phyloP scores from a whole-genome alignment of 2,888 invertebrate genomes.

The Dusona sp. region DNA sequence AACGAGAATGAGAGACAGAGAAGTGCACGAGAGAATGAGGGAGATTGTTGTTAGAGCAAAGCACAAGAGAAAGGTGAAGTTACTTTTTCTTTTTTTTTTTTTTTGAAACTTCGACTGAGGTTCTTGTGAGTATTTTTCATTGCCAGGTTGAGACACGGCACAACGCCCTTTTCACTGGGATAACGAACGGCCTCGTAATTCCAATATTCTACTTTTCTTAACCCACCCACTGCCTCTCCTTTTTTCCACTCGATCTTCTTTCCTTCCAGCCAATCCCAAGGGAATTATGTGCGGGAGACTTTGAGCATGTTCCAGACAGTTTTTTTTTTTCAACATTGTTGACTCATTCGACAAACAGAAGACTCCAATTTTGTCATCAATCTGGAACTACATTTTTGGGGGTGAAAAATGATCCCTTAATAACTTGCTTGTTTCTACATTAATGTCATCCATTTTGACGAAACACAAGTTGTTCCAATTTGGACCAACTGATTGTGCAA shows the following conservation, averaged over 20 bases:
- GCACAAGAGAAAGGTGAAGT: conserved; percentile 30
- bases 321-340: background rate
- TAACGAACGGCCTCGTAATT: conserved; percentile 62
- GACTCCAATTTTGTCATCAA: background rate
- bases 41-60: background rate
- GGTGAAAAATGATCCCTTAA: background rate
- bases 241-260: conserved; percentile 13
- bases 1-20: conserved; percentile 15
- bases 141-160: conserved; percentile 41
- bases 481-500: background rate
- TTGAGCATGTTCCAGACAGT: background rate
- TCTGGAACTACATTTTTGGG: background rate
- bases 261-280: conserved; percentile 23
- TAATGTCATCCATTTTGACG: background rate
- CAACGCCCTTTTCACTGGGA: conserved; percentile 32
- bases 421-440: background rate
- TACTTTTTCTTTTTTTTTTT: conserved; percentile 27
- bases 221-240: background rate
- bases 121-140: conserved; percentile 46
- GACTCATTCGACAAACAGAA: background rate
- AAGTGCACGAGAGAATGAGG: conserved; percentile 17
- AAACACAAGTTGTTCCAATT: background rate
- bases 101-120: conserved; percentile 28
- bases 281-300: background rate
- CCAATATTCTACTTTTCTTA: conserved; percentile 37